Evolutionary conservation across 1,140 invertebrate genomes (phyloP).

Genomic region (Neodiprion virginianus): DNA sequence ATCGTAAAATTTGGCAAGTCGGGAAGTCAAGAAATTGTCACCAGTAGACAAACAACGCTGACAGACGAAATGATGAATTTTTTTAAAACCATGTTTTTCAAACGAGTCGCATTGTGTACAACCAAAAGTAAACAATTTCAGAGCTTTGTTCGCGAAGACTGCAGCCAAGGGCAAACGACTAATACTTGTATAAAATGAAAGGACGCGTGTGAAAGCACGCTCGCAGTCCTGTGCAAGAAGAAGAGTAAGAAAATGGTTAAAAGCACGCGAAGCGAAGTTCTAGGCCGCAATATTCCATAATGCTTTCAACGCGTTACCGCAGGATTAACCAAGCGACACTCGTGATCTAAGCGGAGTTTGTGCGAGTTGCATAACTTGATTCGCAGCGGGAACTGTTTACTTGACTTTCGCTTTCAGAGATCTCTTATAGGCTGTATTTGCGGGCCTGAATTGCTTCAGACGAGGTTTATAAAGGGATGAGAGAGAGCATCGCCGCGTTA

Average conservation of each 20-base stretch:
- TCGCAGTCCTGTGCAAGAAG: background rate
- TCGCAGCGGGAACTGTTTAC: background rate
- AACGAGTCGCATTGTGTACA: too few relatives aligned
- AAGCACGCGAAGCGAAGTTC: background rate
- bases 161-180: too few relatives aligned
- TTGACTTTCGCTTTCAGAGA: background rate
- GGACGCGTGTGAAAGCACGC: background rate
- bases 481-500: background rate
- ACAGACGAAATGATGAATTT: too few relatives aligned
- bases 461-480: background rate
- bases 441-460: background rate
- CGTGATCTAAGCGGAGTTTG: background rate
- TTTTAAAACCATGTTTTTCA: too few relatives aligned
- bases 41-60: too few relatives aligned
- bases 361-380: background rate
- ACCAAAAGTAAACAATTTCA: too few relatives aligned
- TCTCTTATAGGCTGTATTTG: background rate
- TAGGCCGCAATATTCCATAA: conserved; percentile 2
- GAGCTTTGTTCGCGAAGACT: too few relatives aligned
- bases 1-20: too few relatives aligned
- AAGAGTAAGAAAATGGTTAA: background rate
- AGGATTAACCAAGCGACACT: background rate
- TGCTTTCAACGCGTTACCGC: background rate
- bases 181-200: too few relatives aligned
- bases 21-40: too few relatives aligned